Conservation (phyloP, 2,797 vertebrate genomes). For the Thripadectes ignobilis region DNA sequence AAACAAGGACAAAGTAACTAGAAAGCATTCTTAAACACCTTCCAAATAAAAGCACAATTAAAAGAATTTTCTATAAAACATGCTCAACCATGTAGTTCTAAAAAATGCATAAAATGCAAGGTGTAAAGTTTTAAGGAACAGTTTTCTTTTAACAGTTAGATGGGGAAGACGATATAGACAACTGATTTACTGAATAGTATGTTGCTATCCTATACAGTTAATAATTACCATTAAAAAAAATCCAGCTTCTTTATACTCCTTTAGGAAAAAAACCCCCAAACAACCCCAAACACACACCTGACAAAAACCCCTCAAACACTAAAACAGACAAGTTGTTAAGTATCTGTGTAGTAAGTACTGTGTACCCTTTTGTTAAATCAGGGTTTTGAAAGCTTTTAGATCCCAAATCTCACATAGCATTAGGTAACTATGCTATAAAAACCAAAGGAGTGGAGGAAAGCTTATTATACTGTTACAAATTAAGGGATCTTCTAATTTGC, state of each 20-base stretch:
- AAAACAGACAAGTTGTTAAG: background rate
- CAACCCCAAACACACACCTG: background rate
- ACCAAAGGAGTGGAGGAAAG: background rate
- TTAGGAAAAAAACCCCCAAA: background rate
- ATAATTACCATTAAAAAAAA: background rate
- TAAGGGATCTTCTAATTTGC: background rate
- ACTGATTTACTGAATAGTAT: background rate
- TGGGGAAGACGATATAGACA: background rate
- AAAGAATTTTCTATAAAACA: background rate
- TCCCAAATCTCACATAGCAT: background rate
- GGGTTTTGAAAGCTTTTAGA: background rate
- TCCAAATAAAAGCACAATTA: background rate
- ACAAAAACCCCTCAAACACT: accelerated
- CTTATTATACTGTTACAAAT: background rate
- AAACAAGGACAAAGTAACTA: background rate
- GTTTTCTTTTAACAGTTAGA: background rate
- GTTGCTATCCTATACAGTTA: background rate
- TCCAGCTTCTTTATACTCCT: background rate
- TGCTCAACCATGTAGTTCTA: background rate
- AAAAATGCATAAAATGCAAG: background rate
- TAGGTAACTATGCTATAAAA: background rate
- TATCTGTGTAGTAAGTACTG: background rate
- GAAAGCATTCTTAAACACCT: background rate
- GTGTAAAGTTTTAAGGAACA: background rate
- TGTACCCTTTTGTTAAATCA: background rate